Evolutionary conservation across 1,140 invertebrate genomes (phyloP).

Genomic region (Hesperophylax magnus): DNA sequence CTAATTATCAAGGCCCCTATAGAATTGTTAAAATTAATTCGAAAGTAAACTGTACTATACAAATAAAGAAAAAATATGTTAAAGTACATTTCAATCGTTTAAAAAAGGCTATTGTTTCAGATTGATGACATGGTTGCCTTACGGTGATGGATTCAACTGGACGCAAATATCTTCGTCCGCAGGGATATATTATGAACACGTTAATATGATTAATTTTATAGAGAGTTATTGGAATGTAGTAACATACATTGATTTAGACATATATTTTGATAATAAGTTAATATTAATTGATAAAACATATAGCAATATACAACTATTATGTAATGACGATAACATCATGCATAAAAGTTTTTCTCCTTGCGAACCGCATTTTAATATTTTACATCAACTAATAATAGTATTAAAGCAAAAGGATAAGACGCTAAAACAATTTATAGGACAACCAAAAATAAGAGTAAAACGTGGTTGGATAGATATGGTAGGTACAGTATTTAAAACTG

Average conservation of each 20-base stretch:
- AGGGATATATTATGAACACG: slow-evolving; percentile 4
- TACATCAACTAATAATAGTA: not conserved
- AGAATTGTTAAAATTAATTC: not conserved
- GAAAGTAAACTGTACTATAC: not conserved
- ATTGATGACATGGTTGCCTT: not conserved
- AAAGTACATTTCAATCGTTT: not conserved
- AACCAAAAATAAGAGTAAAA: not conserved
- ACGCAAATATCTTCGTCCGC: not conserved
- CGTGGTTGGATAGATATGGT: not conserved
- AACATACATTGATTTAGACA: too few relatives aligned
- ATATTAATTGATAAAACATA: not conserved
- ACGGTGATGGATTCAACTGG: not conserved
- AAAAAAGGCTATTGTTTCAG: not conserved
- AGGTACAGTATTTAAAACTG: slow-evolving; percentile 3
- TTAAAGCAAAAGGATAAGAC: slow-evolving; percentile 4
- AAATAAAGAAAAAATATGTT: not conserved
- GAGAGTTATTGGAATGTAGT: slow-evolving; percentile 10
- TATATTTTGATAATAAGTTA: slow-evolving; percentile 14
- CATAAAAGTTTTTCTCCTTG: slow-evolving; percentile 1
- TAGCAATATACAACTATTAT: not conserved
- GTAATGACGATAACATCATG: not conserved
- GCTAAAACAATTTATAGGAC: not conserved
- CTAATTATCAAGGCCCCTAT: not conserved
- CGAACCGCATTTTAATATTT: not conserved
- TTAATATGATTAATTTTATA: not conserved